Base-by-base conservation (phyloP, 2,113 vertebrate species). In the Mormyrus lacerda region DNA sequence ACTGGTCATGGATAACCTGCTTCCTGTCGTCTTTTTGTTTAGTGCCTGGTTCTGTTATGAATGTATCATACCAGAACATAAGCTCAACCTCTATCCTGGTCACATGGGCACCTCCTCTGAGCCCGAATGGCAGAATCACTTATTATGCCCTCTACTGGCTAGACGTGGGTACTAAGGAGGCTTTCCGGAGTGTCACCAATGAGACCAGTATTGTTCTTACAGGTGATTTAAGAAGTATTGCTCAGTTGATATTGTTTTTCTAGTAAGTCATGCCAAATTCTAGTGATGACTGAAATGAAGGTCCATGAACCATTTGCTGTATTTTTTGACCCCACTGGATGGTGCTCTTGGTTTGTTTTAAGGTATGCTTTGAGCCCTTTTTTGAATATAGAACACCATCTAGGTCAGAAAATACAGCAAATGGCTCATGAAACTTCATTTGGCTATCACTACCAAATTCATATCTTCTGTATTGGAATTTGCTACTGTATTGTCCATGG, bases 1-100 rank as follows among this genome's bases (percentile, higher is more conserved):
- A 87, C 8, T n/a, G 51, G 9, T 55, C 1, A 4, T 61, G 10
- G 17, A 10, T 87, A 44, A 86, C 48, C 9, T 39, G 51, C 35
- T 58, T 65, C 61, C 19, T 51, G 15, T 55, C 6, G 69, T 76
- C 53, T 91, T 83, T 21, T 87, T 53, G n/a, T 91, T 76, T 91
- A 99, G 98, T 99, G 90, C 98, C 98, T 89, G 97, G 97, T 92
- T 96, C 98, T 51, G 97, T 99, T 90, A 95, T 97, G 55, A 94
- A 95, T 50, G 95, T 99, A 93, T 95, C 94, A 91, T 99, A 98
- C 95, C 95, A 97, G 94, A 99, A 99, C 93, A 95, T 99, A 92
- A 99, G 95, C 91, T 99, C 98, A 89, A 97, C 98, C 84, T 98
- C 98, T 90, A 91, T 99, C 94, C 92, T 95, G 89, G 94, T 99